Base-by-base conservation (phyloP, 2,888 invertebrate species). In the Listrodromus nycthemerus region DNA sequence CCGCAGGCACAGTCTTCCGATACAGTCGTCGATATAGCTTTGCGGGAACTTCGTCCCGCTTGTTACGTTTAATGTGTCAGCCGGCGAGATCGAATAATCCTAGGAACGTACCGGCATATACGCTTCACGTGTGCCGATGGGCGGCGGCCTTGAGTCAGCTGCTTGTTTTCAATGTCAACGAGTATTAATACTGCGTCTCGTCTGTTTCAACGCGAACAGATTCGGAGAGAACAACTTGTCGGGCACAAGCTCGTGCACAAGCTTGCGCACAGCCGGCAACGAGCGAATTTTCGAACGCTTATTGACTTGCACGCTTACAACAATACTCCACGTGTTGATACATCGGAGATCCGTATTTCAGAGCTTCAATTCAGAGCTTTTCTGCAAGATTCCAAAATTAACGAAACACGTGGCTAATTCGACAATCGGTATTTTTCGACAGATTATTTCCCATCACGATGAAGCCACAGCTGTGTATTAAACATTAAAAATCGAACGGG, bases 141-240 rank as follows among this genome's bases (percentile, higher is more conserved):
- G 87, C 86, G 89, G 86, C 81, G 76, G 84, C 90, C 90, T 91
- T 88, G 89, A 87, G 89, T 91, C 89, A 90, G 90, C 91, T 90
- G 91, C 90, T 90, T 88, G 86, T 87, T 88, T 90, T 89, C 89
- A 91, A 88, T 90, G 91, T 88, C 89, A 88, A 89, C 88, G 89
- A 76, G 86, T 88, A 87, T 91, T 89, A 88, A 88, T 89, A 89
- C 87, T 81, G 55, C 66, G 71, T 33, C 70, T 61, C 70, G 50
- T 73, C 65, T 74, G 45, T 50, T 80, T 58, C 24, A 65, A 77
- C 69, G 73, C 81, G 69, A 55, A 69, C 63, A 81, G 37, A 74
- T 78, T 78, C 77, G 41, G 61, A 45, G 73, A 63, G 73, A 52
- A 79, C 73, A 48, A 79, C 58, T 66, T 58, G 55, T 33, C 19